Evolutionary conservation across 1,140 invertebrate genomes (phyloP), one percentile per base, ranked within the genome.

Genomic region (Listronotus oregonensis): DNA sequence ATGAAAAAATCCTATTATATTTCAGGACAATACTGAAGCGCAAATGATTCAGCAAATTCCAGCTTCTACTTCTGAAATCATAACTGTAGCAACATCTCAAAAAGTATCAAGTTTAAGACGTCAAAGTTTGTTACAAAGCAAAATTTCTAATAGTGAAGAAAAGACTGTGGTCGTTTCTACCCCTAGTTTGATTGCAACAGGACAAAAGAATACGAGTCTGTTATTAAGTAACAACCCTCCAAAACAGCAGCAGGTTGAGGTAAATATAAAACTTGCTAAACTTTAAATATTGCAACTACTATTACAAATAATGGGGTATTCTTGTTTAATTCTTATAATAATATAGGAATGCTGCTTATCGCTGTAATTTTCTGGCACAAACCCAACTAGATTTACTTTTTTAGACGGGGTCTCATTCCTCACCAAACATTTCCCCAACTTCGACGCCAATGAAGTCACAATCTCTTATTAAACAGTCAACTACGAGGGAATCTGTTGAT

Each of bases 171-270:
- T 52, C 4, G 43, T 34, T 39, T 37, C 54, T 27, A 37, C 59
- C 14, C 59, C 69, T 11, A 64, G 49, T 61, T 64, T 70, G 47
- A 61, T 70, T 15, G 9, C 54, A n/a, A 40, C 64, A 17, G 31
- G 58, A 7, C 64, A 66, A 21, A 70, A 70, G 37, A 49, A 44
- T 11, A 70, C 68, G 5, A 70, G 68, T 51, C 46, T 71, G 15
- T 60, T 71, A 18, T 55, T 71, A 31, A 68, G 69, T 32, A 71
- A 71, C 57, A 71, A 71, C 58, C 46, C 54, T 10, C 61, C 66
- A 10, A 71, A 63, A 39, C 49, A 51, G 17, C 44, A 47, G 5
- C 21, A 27, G 21, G 21, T 27, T 27, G 2, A 27, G 21, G 21
- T 27, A 27, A 27, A 27, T 27, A 27, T 27, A 27, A 5, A 27